A percentile compares a stretch with the other conserved stretches of the same genome.
Conservation (phyloP, 1,140 invertebrate genomes). For the Heliothis virescens region DNA sequence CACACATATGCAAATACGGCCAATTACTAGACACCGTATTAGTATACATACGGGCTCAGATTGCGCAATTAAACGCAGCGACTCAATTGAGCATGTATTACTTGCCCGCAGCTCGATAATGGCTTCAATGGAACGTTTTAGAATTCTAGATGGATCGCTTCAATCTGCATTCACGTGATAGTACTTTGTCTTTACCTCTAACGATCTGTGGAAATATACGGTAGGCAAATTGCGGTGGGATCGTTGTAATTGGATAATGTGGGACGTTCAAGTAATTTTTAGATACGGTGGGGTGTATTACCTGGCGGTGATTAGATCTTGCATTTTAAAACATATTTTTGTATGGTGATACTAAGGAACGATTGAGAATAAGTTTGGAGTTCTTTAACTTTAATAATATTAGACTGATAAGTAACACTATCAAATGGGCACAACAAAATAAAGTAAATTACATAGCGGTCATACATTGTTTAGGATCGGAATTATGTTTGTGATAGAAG, state of each 20-base stretch:
- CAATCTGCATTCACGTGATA: constrained; percentile 9
- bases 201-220: constrained; percentile 7
- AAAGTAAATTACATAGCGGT: too few relatives aligned
- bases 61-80: constrained; percentile 24
- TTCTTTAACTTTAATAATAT: too few relatives aligned
- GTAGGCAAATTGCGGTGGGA: neutral
- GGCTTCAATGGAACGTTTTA: neutral
- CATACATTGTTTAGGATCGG: too few relatives aligned
- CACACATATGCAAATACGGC: neutral
- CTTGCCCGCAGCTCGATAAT: constrained; percentile 3
- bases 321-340: too few relatives aligned
- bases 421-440: too few relatives aligned
- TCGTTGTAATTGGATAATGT: neutral
- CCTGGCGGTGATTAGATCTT: too few relatives aligned
- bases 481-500: too few relatives aligned
- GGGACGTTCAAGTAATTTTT: neutral
- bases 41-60: neutral
- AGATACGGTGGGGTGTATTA: too few relatives aligned
- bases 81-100: neutral
- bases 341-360: too few relatives aligned
- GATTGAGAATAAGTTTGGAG: too few relatives aligned
- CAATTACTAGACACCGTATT: neutral
- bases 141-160: neutral
- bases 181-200: neutral
- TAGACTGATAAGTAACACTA: too few relatives aligned